Evolutionary conservation across 2,797 vertebrate species (phyloP), one percentile per base, ranked within the genome.

Genomic region (Gymnodraco acuticeps): DNA sequence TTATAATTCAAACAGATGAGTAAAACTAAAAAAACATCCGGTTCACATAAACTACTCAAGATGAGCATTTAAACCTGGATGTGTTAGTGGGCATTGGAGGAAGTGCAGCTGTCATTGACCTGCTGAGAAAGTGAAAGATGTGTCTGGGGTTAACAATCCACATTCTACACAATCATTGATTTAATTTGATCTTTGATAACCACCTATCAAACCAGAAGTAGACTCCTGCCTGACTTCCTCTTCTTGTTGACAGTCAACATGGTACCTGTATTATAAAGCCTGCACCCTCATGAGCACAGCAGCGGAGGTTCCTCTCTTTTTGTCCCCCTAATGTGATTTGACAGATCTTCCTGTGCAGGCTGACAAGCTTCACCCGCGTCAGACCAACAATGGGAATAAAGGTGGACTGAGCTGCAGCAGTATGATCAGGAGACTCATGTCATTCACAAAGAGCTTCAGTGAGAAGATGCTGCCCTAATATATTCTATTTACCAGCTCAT

Each of bases 271-370:
- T 48, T 70, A 23, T 64, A n/a, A 12, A 13, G 42, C 51, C 19
- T 11, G 31, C 51, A 33, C 16, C 41, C 20, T 64, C 60, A 60
- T 74, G 23, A 47, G 64, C 27, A 13, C 23, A 19, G 27, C 27
- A 27, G 4, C 27, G 65, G 16, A 59, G 27, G 52, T 41, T 70
- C 20, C 41, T 69, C 38, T 23, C 17, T 51, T 73, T 60, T 23
- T 3, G 60, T 62, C 58, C 73, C 48, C 46, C 60, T 47, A 64
- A 78, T 80, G 72, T 54, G 75, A 77, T 78, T 15, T 81, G 41
- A 46, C 3, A 8, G 65, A 68, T 63, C 47, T 11, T 73, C 66
- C 60, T 78, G 70, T 63, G 48, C 47, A 3, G 19, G 55, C 58
- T 63, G 73, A 78, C 70, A 67, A 77, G 64, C 54, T 65, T 31